These are phyloP conservation scores for Luscinia luscinia DNA, from an alignment of 2,797 vertebrate species.

Conservation along the genomic window DNA sequence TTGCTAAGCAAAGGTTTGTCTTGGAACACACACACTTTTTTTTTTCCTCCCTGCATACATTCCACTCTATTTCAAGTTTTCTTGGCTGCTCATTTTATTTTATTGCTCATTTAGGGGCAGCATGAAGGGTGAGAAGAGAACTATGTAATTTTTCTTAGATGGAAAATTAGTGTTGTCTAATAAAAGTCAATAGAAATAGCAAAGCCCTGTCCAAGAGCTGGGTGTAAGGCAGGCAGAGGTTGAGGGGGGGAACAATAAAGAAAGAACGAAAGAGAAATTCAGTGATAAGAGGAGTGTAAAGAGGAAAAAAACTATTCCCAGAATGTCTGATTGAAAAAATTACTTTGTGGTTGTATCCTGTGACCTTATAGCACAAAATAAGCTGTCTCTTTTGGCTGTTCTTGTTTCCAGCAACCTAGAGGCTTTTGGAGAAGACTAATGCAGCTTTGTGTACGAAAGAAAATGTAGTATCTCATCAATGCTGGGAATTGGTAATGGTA, in stretches of 20 bases:
- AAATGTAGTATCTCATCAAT: background rate
- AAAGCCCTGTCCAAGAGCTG: background rate
- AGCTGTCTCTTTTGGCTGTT: background rate
- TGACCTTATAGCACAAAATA: background rate
- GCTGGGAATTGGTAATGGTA: background rate
- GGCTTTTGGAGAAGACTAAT: background rate
- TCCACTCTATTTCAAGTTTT: background rate
- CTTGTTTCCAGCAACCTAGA: background rate
- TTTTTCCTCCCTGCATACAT: background rate
- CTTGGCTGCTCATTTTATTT: background rate
- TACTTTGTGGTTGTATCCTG: background rate
- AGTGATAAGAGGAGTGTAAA: background rate
- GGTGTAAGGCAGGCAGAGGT: background rate
- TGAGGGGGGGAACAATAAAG: background rate
- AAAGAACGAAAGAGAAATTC: fast-evolving
- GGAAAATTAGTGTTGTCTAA: background rate
- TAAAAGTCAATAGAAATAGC: background rate
- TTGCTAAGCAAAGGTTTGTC: background rate
- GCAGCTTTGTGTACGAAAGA: background rate
- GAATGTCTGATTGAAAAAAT: background rate
- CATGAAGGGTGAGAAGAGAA: background rate
- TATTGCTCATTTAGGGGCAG: background rate
- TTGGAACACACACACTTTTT: background rate
- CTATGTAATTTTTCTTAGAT: background rate
- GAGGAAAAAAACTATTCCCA: background rate